Percentiles rank a stretch among this genome's conserved stretches.
Evolutionary conservation across 1,140 invertebrate genomes (phyloP).

Genomic region (Neodiprion lecontei): DNA sequence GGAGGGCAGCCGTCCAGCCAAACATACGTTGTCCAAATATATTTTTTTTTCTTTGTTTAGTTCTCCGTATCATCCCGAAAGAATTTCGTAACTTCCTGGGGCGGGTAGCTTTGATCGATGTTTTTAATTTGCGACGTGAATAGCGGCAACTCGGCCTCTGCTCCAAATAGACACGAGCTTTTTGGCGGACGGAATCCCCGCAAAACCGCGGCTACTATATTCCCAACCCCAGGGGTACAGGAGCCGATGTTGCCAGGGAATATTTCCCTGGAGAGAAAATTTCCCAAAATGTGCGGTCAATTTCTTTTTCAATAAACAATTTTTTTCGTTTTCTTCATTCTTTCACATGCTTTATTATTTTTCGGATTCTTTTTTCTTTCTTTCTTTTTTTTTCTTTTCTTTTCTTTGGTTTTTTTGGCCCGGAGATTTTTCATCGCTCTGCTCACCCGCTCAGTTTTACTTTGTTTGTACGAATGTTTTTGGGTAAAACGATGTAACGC

Average conservation of each 20-base stretch:
- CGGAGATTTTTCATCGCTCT: too few species aligned
- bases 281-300: neutral
- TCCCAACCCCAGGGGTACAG: neutral
- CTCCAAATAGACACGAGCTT: neutral
- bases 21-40: neutral
- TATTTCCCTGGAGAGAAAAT: neutral
- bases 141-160: neutral
- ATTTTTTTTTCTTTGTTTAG: neutral
- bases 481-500: too few species aligned
- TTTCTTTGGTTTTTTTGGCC: too few species aligned
- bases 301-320: neutral
- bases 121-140: conserved; percentile 2
- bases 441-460: too few species aligned
- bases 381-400: too few species aligned
- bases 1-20: neutral
- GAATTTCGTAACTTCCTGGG: neutral
- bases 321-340: neutral
- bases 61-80: neutral
- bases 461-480: too few species aligned
- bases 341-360: too few species aligned
- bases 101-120: neutral
- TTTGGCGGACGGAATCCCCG: neutral
- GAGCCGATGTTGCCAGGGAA: neutral
- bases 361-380: too few species aligned
- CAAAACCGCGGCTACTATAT: neutral